Percentiles rank a stretch among this genome's conserved stretches.
Evolutionary conservation across 2,888 invertebrate species (phyloP).

Genomic region (Brachynemurus nebulosus): DNA sequence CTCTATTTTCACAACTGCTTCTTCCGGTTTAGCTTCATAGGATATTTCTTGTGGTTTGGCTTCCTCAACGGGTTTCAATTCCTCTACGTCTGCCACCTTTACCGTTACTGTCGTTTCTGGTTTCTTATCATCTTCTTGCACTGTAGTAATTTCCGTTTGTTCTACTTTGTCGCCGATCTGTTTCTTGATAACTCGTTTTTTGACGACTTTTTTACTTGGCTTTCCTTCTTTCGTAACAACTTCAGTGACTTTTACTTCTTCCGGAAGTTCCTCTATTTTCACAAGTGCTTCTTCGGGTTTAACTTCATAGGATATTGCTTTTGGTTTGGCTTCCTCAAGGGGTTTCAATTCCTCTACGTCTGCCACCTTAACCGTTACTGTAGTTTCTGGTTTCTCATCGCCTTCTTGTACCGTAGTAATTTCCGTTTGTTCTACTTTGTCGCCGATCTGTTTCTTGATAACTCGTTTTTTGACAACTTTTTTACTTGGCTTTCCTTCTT

Average conservation of each 20-base stretch:
- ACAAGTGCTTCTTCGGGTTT: background rate
- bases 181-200: constrained; percentile 24
- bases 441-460: constrained; percentile 9
- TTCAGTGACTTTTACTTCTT: constrained; percentile 30
- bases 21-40: background rate
- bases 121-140: constrained; percentile 29
- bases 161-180: constrained; percentile 28
- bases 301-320: constrained; percentile 14
- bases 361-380: constrained; percentile 27
- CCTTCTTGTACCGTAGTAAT: constrained; percentile 25
- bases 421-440: constrained; percentile 9
- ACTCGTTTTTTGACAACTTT: constrained; percentile 12
- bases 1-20: too few relatives aligned
- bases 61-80: constrained; percentile 19
- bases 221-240: constrained; percentile 18
- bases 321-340: constrained; percentile 19
- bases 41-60: background rate
- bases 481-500: constrained; percentile 10
- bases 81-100: constrained; percentile 13
- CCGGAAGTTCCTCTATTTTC: constrained; percentile 22
- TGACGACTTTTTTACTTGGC: constrained; percentile 21
- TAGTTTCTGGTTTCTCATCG: constrained; percentile 31
- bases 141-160: constrained; percentile 29
- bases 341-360: constrained; percentile 13
- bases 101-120: constrained; percentile 32